Percentiles rank a stretch among this genome's conserved stretches.
Evolutionary conservation across 2,888 invertebrate species (phyloP).

Genomic region (Philhelius pedissequus): DNA sequence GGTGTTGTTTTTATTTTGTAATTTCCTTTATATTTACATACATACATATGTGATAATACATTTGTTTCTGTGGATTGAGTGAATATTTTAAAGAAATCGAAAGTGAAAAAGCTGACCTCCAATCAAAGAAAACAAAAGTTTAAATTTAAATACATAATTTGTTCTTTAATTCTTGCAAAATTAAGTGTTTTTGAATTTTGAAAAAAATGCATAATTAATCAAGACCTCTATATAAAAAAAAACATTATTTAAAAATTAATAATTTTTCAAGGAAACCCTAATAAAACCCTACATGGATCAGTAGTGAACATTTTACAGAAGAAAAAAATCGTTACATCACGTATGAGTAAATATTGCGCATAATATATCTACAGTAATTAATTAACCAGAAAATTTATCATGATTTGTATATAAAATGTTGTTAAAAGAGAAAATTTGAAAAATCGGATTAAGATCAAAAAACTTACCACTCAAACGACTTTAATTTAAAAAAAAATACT

Average conservation of each 20-base stretch:
- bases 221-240: too few relatives aligned
- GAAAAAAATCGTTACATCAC: background rate
- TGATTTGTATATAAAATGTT: too few relatives aligned
- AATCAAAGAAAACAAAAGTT: conserved; percentile 29
- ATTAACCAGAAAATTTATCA: background rate
- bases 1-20: conserved; percentile 39
- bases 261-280: background rate
- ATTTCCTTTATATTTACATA: background rate
- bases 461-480: too few relatives aligned
- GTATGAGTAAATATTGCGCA: background rate
- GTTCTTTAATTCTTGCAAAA: too few relatives aligned
- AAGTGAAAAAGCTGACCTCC: conserved; percentile 57
- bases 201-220: too few relatives aligned
- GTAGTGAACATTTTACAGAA: conserved; percentile 4
- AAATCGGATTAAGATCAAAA: too few relatives aligned
- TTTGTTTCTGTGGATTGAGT: conserved; percentile 14
- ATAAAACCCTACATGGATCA: background rate
- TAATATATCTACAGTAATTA: background rate
- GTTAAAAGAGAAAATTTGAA: too few relatives aligned
- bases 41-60: conserved; percentile 10
- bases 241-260: background rate
- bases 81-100: conserved; percentile 49
- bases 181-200: too few relatives aligned
- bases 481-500: too few relatives aligned
- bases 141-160: background rate